These are phyloP conservation scores for Zosterops japonicus DNA, from an alignment of 2,113 vertebrate genomes.

Conservation along the genomic window DNA sequence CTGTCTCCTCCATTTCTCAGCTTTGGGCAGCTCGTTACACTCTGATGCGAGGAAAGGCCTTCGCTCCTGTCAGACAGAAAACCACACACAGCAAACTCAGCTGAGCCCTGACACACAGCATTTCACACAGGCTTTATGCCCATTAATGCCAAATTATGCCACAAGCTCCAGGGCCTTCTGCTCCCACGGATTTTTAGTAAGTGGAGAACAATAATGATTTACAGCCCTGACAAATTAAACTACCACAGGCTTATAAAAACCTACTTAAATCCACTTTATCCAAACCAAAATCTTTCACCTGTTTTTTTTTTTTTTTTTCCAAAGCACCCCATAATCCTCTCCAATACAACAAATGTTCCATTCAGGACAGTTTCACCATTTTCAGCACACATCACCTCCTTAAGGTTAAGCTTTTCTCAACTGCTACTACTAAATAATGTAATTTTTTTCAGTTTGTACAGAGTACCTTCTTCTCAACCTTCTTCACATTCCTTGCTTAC, in stretches of 20 bases:
- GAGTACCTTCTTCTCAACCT: background rate
- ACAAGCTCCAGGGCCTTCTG: background rate
- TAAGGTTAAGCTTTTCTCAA: background rate
- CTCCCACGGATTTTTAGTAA: background rate
- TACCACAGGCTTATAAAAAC: background rate
- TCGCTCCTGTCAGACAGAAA: slow-evolving; percentile 80
- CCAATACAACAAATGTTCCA: rapidly evolving
- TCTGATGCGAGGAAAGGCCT: slow-evolving; percentile 95
- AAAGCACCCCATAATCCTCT: background rate
- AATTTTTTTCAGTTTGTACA: background rate
- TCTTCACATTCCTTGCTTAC: background rate
- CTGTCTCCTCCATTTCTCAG: slow-evolving; percentile 97
- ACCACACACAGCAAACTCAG: background rate
- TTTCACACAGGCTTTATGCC: background rate
- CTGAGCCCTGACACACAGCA: background rate
- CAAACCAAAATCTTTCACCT: background rate
- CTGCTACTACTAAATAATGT: background rate
- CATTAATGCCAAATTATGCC: background rate
- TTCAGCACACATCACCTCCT: background rate
- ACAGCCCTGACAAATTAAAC: background rate
- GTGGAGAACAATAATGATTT: background rate
- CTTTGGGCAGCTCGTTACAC: slow-evolving; percentile 93
- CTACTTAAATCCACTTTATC: background rate
- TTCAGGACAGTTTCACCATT: background rate
- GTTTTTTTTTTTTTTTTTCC: background rate